A percentile compares a stretch with the other conserved stretches of the same genome.
Evolutionary conservation across 2,797 vertebrate genomes (phyloP).

Genomic region (Notamacropus eugenii): DNA sequence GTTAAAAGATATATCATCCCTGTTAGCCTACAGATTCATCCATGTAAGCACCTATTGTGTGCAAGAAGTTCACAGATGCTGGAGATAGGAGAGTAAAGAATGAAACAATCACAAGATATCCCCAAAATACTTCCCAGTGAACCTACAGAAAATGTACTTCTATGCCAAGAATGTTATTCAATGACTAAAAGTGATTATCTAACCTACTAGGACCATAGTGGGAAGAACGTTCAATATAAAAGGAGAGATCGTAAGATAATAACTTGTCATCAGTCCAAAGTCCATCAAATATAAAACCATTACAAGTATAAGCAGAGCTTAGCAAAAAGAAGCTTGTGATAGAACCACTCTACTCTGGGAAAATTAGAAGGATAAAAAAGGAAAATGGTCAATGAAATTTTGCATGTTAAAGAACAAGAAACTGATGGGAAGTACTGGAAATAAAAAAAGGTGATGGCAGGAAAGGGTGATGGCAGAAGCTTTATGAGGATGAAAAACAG

Average conservation of each 20-base stretch:
- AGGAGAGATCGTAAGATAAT: not conserved
- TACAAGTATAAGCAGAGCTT: not conserved
- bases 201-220: not conserved
- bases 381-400: not conserved
- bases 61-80: not conserved
- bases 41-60: not conserved
- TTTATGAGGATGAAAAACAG: conserved; percentile 29
- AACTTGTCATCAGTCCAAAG: not conserved
- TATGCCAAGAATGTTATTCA: not conserved
- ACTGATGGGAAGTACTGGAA: conserved; percentile 14
- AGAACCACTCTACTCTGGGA: not conserved
- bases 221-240: not conserved
- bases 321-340: not conserved
- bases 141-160: not conserved
- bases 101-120: not conserved
- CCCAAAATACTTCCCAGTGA: not conserved
- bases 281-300: not conserved
- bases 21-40: not conserved
- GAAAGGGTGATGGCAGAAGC: not conserved
- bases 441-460: conserved; percentile 4
- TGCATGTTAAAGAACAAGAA: not conserved
- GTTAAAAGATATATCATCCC: not conserved
- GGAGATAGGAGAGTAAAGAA: not conserved
- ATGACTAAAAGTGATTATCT: not conserved
- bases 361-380: conserved; percentile 15